phyloP scores from a whole-genome alignment of 1,140 invertebrate genomes.

The Triops longicaudatus region DNA sequence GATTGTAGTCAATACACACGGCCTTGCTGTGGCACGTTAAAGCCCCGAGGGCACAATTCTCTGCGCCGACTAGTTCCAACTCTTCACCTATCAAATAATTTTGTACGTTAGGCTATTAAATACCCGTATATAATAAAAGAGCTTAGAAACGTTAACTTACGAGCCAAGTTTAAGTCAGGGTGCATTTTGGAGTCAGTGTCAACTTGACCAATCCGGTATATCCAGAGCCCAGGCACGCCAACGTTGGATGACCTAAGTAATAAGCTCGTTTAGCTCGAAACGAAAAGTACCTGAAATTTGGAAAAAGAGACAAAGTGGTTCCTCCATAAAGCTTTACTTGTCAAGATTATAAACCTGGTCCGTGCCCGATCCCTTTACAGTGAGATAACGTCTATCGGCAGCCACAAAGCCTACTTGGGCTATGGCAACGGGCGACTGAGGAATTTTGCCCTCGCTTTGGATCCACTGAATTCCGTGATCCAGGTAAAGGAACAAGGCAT shows the following conservation, averaged over 20 bases:
- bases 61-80: conserved; percentile 34
- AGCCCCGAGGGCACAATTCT: conserved; percentile 47
- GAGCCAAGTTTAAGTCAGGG: conserved; percentile 50
- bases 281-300: conserved; percentile 2
- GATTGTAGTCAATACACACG: conserved; percentile 66
- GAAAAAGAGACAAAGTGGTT: conserved; percentile 20
- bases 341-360: conserved; percentile 68
- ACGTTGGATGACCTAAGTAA: conserved; percentile 71
- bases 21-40: conserved; percentile 71
- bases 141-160: conserved; percentile 34
- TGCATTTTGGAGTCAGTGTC: conserved; percentile 51
- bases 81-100: background rate
- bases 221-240: conserved; percentile 68
- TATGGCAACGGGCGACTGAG: conserved; percentile 67
- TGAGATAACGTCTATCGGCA: conserved; percentile 60
- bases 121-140: background rate
- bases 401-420: conserved; percentile 79
- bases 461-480: conserved; percentile 85
- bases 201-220: conserved; percentile 67
- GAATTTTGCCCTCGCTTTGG: conserved; percentile 53
- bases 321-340: conserved; percentile 45
- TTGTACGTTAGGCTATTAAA: background rate
- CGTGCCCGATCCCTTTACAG: conserved; percentile 73
- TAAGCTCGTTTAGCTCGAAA: conserved; percentile 26
- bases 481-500: conserved; percentile 75